Percentiles rank a stretch among this genome's conserved stretches.
phyloP scores from a whole-genome alignment of 2,113 vertebrate species.

The Mormyrus iriodes region DNA sequence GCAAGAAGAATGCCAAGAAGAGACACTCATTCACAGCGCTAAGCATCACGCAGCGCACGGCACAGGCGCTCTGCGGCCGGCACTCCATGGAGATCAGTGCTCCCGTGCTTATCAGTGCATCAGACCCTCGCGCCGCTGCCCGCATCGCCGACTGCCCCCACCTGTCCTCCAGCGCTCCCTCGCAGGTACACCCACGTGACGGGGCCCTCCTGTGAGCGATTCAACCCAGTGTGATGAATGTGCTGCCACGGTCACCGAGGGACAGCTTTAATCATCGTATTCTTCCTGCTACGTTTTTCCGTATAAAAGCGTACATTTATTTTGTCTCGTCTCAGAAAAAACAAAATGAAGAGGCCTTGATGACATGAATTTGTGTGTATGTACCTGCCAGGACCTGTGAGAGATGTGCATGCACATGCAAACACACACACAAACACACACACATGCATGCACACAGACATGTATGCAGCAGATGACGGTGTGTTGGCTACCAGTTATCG shows the following conservation, averaged over 20 bases:
- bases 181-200: slow-evolving; percentile 59
- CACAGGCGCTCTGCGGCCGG: slow-evolving; percentile 80
- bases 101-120: slow-evolving; percentile 93
- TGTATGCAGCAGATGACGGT: not conserved
- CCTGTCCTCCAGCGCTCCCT: slow-evolving; percentile 68
- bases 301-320: not conserved
- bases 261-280: not conserved
- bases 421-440: not conserved
- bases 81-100: slow-evolving; percentile 98
- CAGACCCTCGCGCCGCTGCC: slow-evolving; percentile 82
- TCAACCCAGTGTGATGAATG: not conserved
- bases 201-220: not conserved
- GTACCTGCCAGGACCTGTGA: not conserved
- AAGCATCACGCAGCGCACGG: slow-evolving; percentile 86
- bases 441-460: not conserved
- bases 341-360: not conserved
- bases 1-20: slow-evolving; percentile 97
- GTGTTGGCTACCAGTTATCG: not conserved
- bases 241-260: not conserved
- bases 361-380: not conserved
- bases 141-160: slow-evolving; percentile 75
- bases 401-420: not conserved
- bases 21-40: slow-evolving; percentile 92
- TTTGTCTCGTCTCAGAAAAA: not conserved
- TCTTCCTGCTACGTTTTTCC: not conserved